Evolutionary conservation across 2,113 vertebrate genomes (phyloP), one percentile per base, ranked within the genome.

Genomic region (Thinocorus orbignyianus): DNA sequence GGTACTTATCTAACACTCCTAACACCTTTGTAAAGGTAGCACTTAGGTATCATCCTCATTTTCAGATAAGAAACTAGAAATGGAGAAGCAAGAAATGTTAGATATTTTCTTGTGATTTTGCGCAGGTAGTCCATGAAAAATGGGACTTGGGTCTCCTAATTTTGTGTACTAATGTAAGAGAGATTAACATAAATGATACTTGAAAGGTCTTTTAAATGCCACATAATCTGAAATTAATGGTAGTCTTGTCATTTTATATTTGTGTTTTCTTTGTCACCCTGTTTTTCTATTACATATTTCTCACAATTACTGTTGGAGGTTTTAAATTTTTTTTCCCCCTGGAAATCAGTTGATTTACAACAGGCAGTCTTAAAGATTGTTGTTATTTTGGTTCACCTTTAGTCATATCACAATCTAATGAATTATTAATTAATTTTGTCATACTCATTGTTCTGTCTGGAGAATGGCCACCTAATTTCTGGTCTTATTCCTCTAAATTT

Each of bases 1-100:
- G 92, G 88, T 94, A 90, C 93, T 95, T 95, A 84, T 54, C 69
- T 88, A 88, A 89, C 68, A 77, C 90, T 93, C 35, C 24, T 71
- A 88, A 70, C 71, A 93, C 52, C 39, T 92, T 71, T 83, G 20
- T 89, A 88, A 88, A 93, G 65, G 71, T 70, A 95, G 82, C 69
- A 94, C 85, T 96, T 95, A 60, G 60, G 48, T 92, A 88, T 88
- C 72, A 44, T 73, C 66, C 74, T 73, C 42, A 28, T 90, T 94
- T 96, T 86, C 72, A 83, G 55, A 74, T 74, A 66, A 78, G 79
- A 90, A 95, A 84, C 52, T 22, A 81, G 69, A 85, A 92, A 96
- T 37, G n/a, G 55, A 95, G 33, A 23, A 39, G 58, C 10, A 86
- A 62, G 72, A 71, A 60, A 60, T 72, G 42, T 57, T 46, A 77